A percentile compares a stretch with the other conserved stretches of the same genome.
Evolutionary conservation across 2,888 invertebrate species (phyloP).

Genomic region (Ceratothoa steindachneri): DNA sequence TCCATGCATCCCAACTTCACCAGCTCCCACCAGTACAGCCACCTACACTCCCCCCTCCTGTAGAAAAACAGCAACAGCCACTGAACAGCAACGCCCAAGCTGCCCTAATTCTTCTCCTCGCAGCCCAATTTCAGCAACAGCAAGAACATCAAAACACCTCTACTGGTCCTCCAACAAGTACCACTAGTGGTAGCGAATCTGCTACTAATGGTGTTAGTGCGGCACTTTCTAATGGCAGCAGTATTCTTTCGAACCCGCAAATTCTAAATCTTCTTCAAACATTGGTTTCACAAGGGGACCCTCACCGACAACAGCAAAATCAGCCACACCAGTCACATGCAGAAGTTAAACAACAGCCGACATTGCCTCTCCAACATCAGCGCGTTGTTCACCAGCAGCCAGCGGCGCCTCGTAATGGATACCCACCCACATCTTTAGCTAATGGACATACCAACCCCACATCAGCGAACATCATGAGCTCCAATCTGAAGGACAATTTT

Average conservation of each 20-base stretch:
- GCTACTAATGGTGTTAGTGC: conserved; percentile 5
- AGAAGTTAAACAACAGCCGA: neutral
- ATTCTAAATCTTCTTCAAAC: conserved; percentile 52
- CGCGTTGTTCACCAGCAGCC: neutral
- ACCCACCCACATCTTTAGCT: neutral
- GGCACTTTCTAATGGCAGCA: neutral
- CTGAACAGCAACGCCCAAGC: conserved; percentile 51
- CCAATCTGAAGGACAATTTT: conserved; percentile 5
- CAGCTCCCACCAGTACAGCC: conserved; percentile 46
- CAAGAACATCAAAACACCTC: conserved; percentile 23
- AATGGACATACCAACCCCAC: conserved; percentile 1
- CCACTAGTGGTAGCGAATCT: neutral
- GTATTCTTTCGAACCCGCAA: conserved; percentile 51
- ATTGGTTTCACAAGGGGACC: conserved; percentile 49
- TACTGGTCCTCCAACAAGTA: neutral
- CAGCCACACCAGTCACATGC: neutral
- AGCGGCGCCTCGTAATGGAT: neutral
- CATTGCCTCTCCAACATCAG: neutral
- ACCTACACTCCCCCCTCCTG: conserved; percentile 24
- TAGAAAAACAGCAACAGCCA: neutral
- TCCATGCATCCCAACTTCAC: conserved; percentile 47
- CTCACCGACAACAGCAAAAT: conserved; percentile 14
- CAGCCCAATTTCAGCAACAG: conserved; percentile 52
- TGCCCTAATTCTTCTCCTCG: conserved; percentile 52
- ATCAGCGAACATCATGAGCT: neutral